These are phyloP conservation scores for Rhopilema esculentum DNA, from an alignment of 30 jellyfish, hydroid and myxozoan species.

Conservation along the genomic window DNA sequence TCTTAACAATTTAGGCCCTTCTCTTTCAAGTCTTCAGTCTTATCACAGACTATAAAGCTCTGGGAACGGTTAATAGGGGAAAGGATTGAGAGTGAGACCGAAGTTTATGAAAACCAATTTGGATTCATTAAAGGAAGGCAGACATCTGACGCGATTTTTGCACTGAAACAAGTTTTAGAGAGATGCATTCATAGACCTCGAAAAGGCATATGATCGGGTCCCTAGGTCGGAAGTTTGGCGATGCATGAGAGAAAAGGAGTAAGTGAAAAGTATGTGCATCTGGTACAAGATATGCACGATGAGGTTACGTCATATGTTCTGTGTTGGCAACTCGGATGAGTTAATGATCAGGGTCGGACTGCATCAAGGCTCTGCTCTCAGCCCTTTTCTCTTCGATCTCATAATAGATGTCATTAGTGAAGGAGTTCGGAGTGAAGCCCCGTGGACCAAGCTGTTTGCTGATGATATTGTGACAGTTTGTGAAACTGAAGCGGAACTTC, in stretches of 20 bases:
- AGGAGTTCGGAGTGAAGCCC: background rate
- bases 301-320: background rate
- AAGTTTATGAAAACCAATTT: too few relatives aligned
- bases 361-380: constrained; percentile 1
- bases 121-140: too few relatives aligned
- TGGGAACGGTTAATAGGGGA: too few relatives aligned
- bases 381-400: too few relatives aligned
- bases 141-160: too few relatives aligned
- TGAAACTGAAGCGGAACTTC: background rate
- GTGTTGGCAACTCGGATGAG: background rate
- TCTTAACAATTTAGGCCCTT: too few relatives aligned
- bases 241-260: constrained; percentile 38
- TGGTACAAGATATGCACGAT: constrained; percentile 19
- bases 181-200: too few relatives aligned
- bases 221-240: constrained; percentile 10
- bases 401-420: too few relatives aligned
- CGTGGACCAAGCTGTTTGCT: constrained; percentile 3
- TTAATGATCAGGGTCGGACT: background rate
- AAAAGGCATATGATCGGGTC: constrained; percentile 21
- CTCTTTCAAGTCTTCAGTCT: too few relatives aligned
- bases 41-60: too few relatives aligned
- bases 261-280: background rate
- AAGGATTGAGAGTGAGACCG: too few relatives aligned
- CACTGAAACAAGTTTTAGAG: too few relatives aligned
- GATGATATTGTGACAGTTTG: background rate